A percentile compares a stretch with the other conserved stretches of the same genome.
These are phyloP conservation scores for Salarias fasciatus DNA, from an alignment of 2,797 vertebrate species.

Conservation along the genomic window DNA sequence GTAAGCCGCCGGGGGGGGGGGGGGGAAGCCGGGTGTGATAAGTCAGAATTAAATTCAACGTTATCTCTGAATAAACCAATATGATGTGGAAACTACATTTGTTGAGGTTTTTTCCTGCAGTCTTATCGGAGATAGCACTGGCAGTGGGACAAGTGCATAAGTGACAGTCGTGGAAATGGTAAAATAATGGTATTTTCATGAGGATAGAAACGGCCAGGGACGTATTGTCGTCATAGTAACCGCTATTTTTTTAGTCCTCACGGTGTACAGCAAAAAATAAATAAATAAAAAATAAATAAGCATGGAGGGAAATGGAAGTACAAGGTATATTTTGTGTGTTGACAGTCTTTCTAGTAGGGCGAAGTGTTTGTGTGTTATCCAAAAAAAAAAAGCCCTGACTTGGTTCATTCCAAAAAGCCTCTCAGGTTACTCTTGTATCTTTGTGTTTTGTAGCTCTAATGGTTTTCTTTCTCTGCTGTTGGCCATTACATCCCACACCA, in stretches of 20 bases:
- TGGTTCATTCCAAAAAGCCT: not conserved
- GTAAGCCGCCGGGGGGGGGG: not conserved
- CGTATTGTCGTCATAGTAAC: constrained; percentile 8
- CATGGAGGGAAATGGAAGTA: not conserved
- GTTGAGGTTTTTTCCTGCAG: no score
- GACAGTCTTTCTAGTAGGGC: not conserved
- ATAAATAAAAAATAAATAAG: constrained; percentile 13
- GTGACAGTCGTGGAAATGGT: not conserved
- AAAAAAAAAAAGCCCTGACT: not conserved
- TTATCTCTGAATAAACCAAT: no score
- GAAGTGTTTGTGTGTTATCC: no score
- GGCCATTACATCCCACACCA: constrained; percentile 4
- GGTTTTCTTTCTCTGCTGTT: not conserved
- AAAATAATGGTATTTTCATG: constrained; percentile 7
- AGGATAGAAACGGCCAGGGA: not conserved
- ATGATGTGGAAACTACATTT: no score
- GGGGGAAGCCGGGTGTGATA: no score
- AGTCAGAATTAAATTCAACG: no score
- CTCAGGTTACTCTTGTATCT: not conserved
- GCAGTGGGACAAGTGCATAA: no score
- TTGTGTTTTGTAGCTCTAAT: not conserved
- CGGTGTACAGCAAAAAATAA: not conserved
- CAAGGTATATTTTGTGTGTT: not conserved
- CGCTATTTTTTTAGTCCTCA: not conserved
- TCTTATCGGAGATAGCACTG: no score